A percentile compares a stretch with the other conserved stretches of the same genome.
These are phyloP conservation scores for Tyto alba DNA, from an alignment of 2,113 vertebrate species.

Conservation along the genomic window DNA sequence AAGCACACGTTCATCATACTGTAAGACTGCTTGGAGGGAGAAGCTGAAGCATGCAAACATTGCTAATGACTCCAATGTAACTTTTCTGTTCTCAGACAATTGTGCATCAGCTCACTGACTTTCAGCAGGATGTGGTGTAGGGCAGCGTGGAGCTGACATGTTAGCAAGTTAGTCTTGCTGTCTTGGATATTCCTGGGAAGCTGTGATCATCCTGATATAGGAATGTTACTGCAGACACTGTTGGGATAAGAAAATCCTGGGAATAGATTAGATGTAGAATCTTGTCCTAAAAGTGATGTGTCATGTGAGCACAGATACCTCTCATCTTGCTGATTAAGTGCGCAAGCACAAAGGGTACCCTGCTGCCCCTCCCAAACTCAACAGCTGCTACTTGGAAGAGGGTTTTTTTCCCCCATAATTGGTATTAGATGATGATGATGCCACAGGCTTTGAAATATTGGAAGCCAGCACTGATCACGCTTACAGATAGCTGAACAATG, in stretches of 20 bases:
- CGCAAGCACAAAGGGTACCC: constrained; percentile 31
- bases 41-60: background rate
- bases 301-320: background rate
- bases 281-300: constrained; percentile 32
- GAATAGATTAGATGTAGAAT: background rate
- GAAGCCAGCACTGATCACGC: constrained; percentile 62
- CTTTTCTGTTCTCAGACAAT: background rate
- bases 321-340: constrained; percentile 46
- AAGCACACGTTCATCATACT: background rate
- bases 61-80: background rate
- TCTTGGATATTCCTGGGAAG: background rate
- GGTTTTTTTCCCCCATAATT: constrained; percentile 43
- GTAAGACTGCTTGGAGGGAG: background rate
- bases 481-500: constrained; percentile 68
- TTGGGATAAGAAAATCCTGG: background rate
- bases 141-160: background rate
- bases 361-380: constrained; percentile 50
- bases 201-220: rapidly evolving
- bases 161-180: background rate
- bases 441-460: constrained; percentile 61
- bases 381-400: constrained; percentile 63
- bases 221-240: background rate
- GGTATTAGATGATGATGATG: constrained; percentile 60
- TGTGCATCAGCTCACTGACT: background rate
- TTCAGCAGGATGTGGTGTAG: rapidly evolving